Evolutionary conservation across 2,113 vertebrate species (phyloP).

Genomic region (Phalacrocorax pelagicus): DNA sequence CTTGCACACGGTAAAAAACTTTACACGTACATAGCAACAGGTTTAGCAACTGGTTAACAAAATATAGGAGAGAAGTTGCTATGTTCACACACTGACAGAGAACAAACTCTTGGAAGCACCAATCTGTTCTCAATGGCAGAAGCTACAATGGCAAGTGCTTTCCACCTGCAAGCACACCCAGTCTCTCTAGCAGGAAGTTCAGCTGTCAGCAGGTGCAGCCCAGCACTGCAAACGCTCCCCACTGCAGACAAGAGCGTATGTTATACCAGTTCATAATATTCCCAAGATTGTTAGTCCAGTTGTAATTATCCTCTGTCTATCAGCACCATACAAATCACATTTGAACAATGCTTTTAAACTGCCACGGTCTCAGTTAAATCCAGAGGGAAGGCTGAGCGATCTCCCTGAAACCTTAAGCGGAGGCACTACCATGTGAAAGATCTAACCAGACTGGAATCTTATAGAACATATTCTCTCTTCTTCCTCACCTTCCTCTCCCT

Average conservation of each 20-base stretch:
- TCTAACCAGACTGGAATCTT: background rate
- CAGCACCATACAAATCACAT: background rate
- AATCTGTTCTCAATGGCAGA: background rate
- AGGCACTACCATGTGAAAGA: background rate
- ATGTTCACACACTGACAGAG: background rate
- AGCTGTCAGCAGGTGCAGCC: background rate
- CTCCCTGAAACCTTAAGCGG: background rate
- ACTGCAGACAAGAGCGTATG: rapidly evolving
- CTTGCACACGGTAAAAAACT: background rate
- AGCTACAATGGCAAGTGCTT: rapidly evolving
- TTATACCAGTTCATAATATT: no score
- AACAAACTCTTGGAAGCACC: background rate
- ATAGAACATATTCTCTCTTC: background rate
- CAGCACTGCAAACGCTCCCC: background rate
- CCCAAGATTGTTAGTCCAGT: background rate
- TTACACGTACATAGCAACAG: rapidly evolving
- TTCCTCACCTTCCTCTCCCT: background rate
- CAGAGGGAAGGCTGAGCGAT: background rate
- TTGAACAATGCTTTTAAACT: background rate
- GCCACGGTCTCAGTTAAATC: background rate
- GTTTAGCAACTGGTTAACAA: background rate
- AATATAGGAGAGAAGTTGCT: background rate
- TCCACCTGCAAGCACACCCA: rapidly evolving
- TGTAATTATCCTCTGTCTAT: background rate
- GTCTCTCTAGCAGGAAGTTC: background rate